Evolutionary conservation across 2,797 vertebrate species (phyloP), one percentile per base, ranked within the genome.

Genomic region (Nothura maculosa): DNA sequence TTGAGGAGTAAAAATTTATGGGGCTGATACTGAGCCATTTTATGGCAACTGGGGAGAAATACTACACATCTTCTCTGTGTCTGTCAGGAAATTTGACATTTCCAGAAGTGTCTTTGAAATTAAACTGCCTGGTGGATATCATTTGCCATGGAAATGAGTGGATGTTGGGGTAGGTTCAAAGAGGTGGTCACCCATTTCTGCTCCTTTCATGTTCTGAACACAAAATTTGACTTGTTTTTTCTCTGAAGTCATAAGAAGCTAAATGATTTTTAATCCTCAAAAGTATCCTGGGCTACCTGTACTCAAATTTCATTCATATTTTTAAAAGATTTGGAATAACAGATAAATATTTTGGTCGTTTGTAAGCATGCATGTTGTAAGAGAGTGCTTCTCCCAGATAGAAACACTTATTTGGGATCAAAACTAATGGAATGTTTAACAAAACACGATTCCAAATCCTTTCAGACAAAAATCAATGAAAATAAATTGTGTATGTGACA

Each of bases 251-350:
- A 52, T 47, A 79, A 50, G 10, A 63, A 54, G 24, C 16, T 11
- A 7, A 5, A 38, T 8, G 21, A 4, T n/a, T 60, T 48, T 0
- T 10, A 3, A 14, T 42, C 10, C 28, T 62, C 0, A 0, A 17
- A 40, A 16, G 5, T 30, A 17, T 40, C 36, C 50, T 34, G 40
- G 34, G 15, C 12, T 72, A 3, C 19, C n/a, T 0, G 0, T 12
- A 22, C 10, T 17, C 72, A 12, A 68, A 16, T 4, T 50, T n/a
- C 0, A 8, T 36, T 55, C 6, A 11, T 20, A 20, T 55, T n/a
- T 54, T 66, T 64, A 2, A 61, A 57, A 28, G 2, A 1, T 50
- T 80, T 82, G 27, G 14, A 68, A 60, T 63, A 83, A 19, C 5
- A 50, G n/a, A 7, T 50, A 6, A 34, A 36, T 6, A 0, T 54